Evolutionary conservation across 2,797 vertebrate genomes (phyloP), one percentile per base, ranked within the genome.

Genomic region (Rhinatrema bivittatum): DNA sequence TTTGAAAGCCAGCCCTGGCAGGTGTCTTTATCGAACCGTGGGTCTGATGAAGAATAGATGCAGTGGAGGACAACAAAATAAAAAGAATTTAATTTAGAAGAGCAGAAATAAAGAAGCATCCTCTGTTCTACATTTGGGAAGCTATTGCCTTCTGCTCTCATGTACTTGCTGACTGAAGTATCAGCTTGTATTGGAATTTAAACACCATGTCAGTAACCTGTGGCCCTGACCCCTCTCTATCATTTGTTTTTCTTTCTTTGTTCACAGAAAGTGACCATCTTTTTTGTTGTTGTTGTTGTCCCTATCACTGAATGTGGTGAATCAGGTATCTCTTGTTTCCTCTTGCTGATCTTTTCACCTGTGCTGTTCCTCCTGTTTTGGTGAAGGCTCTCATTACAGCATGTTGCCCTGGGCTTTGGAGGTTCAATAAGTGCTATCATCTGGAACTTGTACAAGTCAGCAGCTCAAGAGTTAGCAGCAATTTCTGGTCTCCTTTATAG

Each of bases 1-100:
- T 72, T 74, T 32, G 64, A 72, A 27, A 51, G 58, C 30, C 65
- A 63, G 20, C 65, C 69, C n/a, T 71, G 68, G 70, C 38, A 42
- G 19, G 7, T 68, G 12, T 65, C 57, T 14, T 4, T 30, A 2
- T 61, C 71, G 14, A 22, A 13, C 17, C 36, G 11, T 8, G 53
- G 50, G 19, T 74, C 68, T 0, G 62, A 72, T 31, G 59, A 30
- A 6, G 69, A 74, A 2, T 63, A 22, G 29, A 16, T 20, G 11
- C 13, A 19, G 13, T 15, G 36, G 10, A 19, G n/a, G n/a, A n/a
- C n/a, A n/a, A n/a, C n/a, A n/a, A n/a, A n/a, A n/a, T n/a, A n/a
- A n/a, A n/a, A n/a, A n/a, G n/a, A n/a, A n/a, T n/a, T n/a, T n/a
- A n/a, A n/a, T n/a, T n/a, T n/a, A n/a, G n/a, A n/a, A n/a, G n/a